phyloP scores from a whole-genome alignment of 1,140 invertebrate species.

The Eulimnadia texana region DNA sequence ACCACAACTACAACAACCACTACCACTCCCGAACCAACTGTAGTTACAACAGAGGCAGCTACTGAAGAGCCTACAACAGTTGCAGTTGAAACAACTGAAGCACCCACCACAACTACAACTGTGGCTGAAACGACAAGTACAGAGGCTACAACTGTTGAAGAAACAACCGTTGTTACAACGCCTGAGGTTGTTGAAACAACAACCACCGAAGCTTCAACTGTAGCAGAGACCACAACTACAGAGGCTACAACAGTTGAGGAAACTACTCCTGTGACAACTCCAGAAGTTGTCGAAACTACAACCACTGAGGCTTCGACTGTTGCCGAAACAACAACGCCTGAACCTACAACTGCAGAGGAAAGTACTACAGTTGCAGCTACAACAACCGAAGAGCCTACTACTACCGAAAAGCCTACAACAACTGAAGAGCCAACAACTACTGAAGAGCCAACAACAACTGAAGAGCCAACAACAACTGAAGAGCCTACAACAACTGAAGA shows the following conservation, averaged over 20 bases:
- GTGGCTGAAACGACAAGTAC: neutral
- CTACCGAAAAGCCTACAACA: neutral
- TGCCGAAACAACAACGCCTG: neutral
- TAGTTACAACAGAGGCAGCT: constrained; percentile 12
- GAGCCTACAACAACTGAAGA: neutral
- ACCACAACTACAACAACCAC: constrained; percentile 12
- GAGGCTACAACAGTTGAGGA: neutral
- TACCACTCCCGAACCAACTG: constrained; percentile 10
- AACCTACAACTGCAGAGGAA: neutral
- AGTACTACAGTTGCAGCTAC: neutral
- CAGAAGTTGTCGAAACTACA: neutral
- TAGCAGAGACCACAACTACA: neutral
- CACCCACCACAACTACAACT: neutral
- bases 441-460: neutral
- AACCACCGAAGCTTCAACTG: neutral
- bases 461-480: neutral
- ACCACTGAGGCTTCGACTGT: neutral
- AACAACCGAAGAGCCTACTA: neutral
- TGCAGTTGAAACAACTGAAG: neutral
- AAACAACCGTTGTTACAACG: neutral
- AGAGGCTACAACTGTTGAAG: neutral
- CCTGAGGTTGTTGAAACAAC: neutral
- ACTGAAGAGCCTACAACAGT: constrained; percentile 2
- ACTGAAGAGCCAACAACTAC: neutral
- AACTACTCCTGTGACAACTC: neutral